A percentile compares a stretch with the other conserved stretches of the same genome.
phyloP scores from a whole-genome alignment of 2,888 invertebrate genomes.

The Steinernema scapterisci region DNA sequence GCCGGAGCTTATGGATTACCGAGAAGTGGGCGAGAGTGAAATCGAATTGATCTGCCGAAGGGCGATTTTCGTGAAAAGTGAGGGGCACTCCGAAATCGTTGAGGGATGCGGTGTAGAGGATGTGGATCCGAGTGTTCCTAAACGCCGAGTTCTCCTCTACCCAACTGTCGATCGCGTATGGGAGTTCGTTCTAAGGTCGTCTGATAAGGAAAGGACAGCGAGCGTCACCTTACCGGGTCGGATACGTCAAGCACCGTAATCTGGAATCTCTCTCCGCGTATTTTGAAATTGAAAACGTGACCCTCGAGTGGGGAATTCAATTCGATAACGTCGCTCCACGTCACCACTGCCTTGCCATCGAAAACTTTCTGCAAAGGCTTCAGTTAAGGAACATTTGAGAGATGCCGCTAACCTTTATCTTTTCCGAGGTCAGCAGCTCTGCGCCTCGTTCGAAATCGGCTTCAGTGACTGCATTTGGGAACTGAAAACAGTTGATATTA shows the following conservation, averaged over 20 bases:
- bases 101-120: slow-evolving; percentile 18
- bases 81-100: not conserved
- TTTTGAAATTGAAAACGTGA: slow-evolving; percentile 41
- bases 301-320: slow-evolving; percentile 53
- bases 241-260: slow-evolving; percentile 64
- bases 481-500: slow-evolving; percentile 34
- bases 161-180: not conserved
- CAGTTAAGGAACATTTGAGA: not conserved
- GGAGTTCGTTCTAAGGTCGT: not conserved
- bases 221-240: slow-evolving; percentile 43
- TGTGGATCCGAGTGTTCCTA: not conserved
- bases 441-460: slow-evolving; percentile 43
- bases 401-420: slow-evolving; percentile 35
- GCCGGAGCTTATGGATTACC: not conserved
- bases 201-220: no score
- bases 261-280: slow-evolving; percentile 53
- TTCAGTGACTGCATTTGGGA: slow-evolving; percentile 41
- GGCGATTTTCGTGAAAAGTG: not conserved
- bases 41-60: not conserved
- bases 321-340: slow-evolving; percentile 59
- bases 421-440: slow-evolving; percentile 40
- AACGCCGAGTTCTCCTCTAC: not conserved
- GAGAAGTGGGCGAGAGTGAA: slow-evolving; percentile 20
- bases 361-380: slow-evolving; percentile 39
- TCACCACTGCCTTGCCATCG: slow-evolving; percentile 52